These are phyloP conservation scores for Pyrrhia umbra DNA, from an alignment of 2,888 invertebrate species.

Conservation along the genomic window DNA sequence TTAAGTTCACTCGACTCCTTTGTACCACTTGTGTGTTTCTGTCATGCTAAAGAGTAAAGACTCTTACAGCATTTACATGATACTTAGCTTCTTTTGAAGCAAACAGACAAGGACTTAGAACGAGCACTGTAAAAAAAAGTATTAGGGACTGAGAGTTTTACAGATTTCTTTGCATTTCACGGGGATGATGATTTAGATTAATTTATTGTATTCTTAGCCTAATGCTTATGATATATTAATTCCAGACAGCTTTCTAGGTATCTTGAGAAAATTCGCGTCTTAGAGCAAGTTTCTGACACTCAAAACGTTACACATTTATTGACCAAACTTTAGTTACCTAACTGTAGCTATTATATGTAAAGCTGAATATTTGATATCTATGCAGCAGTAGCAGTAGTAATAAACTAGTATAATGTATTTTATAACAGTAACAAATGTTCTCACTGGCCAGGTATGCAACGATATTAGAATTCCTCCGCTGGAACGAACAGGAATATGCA, in stretches of 20 bases:
- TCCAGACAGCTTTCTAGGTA: too few species aligned
- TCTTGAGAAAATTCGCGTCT: background rate
- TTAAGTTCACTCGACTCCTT: slow-evolving; percentile 53
- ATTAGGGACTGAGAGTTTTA: slow-evolving; percentile 1
- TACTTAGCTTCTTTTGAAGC: slow-evolving; percentile 40
- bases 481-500: slow-evolving; percentile 23
- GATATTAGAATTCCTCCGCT: slow-evolving; percentile 23
- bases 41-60: slow-evolving; percentile 46
- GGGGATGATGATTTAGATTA: too few species aligned
- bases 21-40: slow-evolving; percentile 54
- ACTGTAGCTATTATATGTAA: slow-evolving; percentile 8
- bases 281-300: background rate
- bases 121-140: background rate
- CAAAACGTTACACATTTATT: background rate
- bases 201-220: too few species aligned
- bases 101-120: slow-evolving; percentile 30
- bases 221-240: too few species aligned
- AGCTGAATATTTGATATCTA: slow-evolving; percentile 1
- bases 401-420: slow-evolving; percentile 42
- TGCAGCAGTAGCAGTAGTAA: slow-evolving; percentile 15
- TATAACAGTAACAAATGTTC: slow-evolving; percentile 37
- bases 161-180: background rate
- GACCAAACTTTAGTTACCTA: slow-evolving; percentile 5
- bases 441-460: slow-evolving; percentile 21
- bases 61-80: slow-evolving; percentile 53